Evolutionary conservation across 2,797 vertebrate species (phyloP).

Genomic region (Astyanax mexicanus): DNA sequence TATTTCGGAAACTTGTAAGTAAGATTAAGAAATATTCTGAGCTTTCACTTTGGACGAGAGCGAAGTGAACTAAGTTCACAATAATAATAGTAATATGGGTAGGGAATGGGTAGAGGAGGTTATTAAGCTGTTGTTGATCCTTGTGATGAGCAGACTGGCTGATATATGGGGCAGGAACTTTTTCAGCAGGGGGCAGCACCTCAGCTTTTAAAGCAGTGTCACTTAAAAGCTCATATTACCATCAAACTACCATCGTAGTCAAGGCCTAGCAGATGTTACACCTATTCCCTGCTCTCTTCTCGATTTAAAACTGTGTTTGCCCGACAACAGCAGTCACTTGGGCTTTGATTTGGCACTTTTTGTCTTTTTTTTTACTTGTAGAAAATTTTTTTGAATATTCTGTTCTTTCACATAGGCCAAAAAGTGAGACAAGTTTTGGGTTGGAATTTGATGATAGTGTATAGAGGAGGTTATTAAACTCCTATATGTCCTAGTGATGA

Average conservation of each 20-base stretch:
- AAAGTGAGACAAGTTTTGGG: too few species aligned
- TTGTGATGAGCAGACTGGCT: background rate
- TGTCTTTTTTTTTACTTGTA: too few species aligned
- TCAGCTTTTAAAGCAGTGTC: conserved; percentile 26
- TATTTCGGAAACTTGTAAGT: background rate
- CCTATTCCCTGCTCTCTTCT: too few species aligned
- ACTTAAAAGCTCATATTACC: conserved; percentile 22
- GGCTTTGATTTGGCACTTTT: too few species aligned
- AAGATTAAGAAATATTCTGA: background rate
- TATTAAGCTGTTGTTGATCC: background rate
- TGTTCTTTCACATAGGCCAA: too few species aligned
- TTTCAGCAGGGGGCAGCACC: conserved; percentile 50
- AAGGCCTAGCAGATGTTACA: background rate
- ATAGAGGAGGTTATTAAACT: too few species aligned
- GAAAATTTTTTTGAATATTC: too few species aligned
- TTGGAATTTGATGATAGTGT: too few species aligned
- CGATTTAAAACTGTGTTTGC: too few species aligned
- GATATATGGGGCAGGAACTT: background rate
- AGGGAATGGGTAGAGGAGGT: background rate
- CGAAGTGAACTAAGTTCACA: background rate
- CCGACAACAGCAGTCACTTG: too few species aligned
- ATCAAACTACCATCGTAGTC: background rate
- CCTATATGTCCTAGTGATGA: too few species aligned
- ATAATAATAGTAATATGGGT: background rate
- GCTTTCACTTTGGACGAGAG: background rate